Conservation (phyloP, 1,140 invertebrate species). For the Neodiprion lecontei region DNA sequence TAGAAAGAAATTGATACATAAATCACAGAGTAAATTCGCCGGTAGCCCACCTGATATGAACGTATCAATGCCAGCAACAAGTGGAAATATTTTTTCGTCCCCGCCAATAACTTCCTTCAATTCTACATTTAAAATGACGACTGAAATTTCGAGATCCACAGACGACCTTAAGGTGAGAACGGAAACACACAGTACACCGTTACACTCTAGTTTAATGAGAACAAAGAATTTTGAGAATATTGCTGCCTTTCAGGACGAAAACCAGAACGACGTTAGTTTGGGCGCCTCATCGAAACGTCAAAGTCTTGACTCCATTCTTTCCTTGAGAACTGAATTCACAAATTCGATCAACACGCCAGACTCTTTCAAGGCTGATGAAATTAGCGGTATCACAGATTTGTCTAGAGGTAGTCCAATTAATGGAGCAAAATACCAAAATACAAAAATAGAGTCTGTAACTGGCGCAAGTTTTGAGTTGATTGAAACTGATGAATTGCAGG, state of each 20-base stretch:
- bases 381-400: constrained; percentile 28
- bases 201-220: constrained; percentile 22
- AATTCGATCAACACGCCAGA: constrained; percentile 11
- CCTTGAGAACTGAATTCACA: background rate
- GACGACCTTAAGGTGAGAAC: constrained; percentile 18
- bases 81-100: background rate
- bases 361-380: constrained; percentile 21
- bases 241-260: constrained; percentile 31
- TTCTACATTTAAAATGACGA: background rate
- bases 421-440: background rate
- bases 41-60: constrained; percentile 31
- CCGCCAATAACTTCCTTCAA: background rate
- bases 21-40: constrained; percentile 7
- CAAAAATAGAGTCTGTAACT: no score
- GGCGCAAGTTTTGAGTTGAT: no score
- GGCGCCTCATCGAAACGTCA: constrained; percentile 2
- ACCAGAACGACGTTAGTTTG: constrained; percentile 27
- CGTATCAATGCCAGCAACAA: constrained; percentile 28
- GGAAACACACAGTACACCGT: constrained; percentile 8
- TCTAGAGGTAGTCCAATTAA: constrained; percentile 6
- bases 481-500: no score
- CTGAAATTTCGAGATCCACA: constrained; percentile 28
- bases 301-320: background rate
- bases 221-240: constrained; percentile 36
- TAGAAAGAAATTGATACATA: constrained; percentile 9